Evolutionary conservation across 2,113 vertebrate species (phyloP).

Genomic region (Trogon surrucura): DNA sequence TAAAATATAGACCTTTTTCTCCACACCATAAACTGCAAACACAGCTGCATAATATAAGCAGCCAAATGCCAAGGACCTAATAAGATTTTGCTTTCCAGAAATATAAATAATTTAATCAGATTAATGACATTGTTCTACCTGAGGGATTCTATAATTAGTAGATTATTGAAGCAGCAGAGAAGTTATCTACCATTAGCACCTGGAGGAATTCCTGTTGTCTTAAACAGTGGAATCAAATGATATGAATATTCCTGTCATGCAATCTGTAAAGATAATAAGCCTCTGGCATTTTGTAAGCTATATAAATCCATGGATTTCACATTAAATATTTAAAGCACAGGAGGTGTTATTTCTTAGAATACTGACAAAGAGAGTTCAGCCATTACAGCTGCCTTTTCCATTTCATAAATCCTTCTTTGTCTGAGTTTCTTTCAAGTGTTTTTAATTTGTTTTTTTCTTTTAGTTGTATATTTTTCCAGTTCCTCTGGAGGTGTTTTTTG

Average conservation of each 20-base stretch:
- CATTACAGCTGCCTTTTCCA: conserved; percentile 58
- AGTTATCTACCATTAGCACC: conserved; percentile 82
- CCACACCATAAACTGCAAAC: neutral
- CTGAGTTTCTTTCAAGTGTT: conserved; percentile 49
- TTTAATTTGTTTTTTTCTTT: conserved; percentile 10
- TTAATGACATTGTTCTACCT: conserved; percentile 82
- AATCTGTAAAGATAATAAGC: conserved; percentile 82
- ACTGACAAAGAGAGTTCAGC: conserved; percentile 75
- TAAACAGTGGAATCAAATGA: conserved; percentile 59
- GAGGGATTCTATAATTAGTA: conserved; percentile 81
- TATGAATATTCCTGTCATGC: conserved; percentile 81
- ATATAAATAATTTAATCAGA: conserved; percentile 85
- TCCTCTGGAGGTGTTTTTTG: conserved; percentile 48
- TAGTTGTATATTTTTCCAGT: conserved; percentile 50
- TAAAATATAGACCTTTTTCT: neutral
- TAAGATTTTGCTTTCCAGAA: conserved; percentile 74
- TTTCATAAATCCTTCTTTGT: conserved; percentile 68
- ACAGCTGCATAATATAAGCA: conserved; percentile 16
- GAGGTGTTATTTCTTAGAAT: conserved; percentile 78
- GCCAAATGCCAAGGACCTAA: conserved; percentile 69
- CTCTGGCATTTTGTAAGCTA: conserved; percentile 80
- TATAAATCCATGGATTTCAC: conserved; percentile 80
- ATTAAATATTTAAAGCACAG: conserved; percentile 85
- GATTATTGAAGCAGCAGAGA: conserved; percentile 76
- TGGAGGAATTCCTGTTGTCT: conserved; percentile 81